phyloP scores from a whole-genome alignment of 53 echinoderm and acorn worm genomes.

The Patiria pectinifera region DNA sequence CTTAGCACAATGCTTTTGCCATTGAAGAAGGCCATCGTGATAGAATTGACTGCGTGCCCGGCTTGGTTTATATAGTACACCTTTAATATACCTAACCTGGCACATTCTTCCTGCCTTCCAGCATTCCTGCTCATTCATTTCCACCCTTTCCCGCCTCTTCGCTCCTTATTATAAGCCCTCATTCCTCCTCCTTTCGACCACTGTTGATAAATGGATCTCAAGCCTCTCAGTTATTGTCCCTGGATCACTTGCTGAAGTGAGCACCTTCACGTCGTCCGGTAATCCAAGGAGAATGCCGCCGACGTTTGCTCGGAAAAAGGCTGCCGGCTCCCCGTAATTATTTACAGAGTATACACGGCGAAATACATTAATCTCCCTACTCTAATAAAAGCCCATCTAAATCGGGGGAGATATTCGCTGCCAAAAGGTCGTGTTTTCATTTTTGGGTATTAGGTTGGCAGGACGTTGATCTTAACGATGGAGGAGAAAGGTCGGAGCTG shows the following conservation, averaged over 20 bases:
- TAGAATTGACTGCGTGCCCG: too few species aligned
- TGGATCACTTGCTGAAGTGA: not conserved
- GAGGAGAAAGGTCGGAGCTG: not conserved
- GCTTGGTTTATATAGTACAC: not conserved
- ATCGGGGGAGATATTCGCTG: not conserved
- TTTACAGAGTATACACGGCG: slow-evolving; percentile 3
- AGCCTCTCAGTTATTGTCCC: not conserved
- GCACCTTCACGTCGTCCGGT: not conserved
- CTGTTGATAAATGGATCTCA: not conserved
- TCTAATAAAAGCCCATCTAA: not conserved
- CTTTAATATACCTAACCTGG: not conserved
- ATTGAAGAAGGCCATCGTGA: too few species aligned
- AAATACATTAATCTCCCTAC: slow-evolving; percentile 12
- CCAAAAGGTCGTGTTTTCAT: slow-evolving; percentile 11
- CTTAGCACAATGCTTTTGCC: too few species aligned
- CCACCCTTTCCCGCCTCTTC: not conserved
- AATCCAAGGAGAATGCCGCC: not conserved
- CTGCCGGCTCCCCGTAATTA: slow-evolving; percentile 13
- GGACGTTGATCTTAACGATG: too few species aligned
- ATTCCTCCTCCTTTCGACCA: not conserved
- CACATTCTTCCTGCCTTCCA: slow-evolving; percentile 12
- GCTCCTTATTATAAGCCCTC: not conserved
- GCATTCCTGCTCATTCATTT: not conserved
- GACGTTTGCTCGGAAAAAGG: not conserved
- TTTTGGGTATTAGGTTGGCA: not conserved